Percentiles rank a stretch among this genome's conserved stretches.
Evolutionary conservation across 2,113 vertebrate genomes (phyloP).

Genomic region (Rhadina sibilatrix): DNA sequence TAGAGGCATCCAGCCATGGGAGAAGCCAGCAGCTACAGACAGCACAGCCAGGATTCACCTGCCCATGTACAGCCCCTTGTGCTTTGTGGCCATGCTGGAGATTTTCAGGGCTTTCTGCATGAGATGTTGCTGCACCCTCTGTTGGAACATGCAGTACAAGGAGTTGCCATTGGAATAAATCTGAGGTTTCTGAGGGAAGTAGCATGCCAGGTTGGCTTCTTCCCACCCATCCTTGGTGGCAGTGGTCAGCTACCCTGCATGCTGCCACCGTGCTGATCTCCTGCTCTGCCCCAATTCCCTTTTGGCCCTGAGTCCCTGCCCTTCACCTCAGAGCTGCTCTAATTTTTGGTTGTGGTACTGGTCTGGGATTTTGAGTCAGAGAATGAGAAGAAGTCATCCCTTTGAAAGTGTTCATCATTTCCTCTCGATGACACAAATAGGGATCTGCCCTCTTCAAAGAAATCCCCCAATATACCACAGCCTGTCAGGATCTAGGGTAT

Average conservation of each 20-base stretch:
- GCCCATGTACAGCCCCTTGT: not conserved
- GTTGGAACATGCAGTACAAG: not conserved
- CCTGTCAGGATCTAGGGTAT: not conserved
- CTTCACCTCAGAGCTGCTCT: not conserved
- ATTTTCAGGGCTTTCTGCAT: not conserved
- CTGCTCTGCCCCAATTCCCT: fast-evolving
- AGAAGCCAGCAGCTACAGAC: not conserved
- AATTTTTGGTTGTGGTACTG: not conserved
- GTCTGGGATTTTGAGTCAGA: not conserved
- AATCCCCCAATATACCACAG: not conserved
- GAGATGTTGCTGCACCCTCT: not conserved
- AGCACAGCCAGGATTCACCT: not conserved
- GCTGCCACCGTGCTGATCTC: not conserved
- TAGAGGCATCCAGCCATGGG: not conserved
- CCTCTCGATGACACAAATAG: fast-evolving
- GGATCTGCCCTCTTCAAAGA: not conserved
- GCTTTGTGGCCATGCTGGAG: not conserved
- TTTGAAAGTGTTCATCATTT: not conserved
- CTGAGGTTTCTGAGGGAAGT: not conserved
- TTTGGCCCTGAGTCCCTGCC: not conserved
- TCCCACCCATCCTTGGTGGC: not conserved
- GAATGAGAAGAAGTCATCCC: not conserved
- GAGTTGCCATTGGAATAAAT: fast-evolving
- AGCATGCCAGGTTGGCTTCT: not conserved
- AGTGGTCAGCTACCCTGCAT: not conserved